Evolutionary conservation across 2,797 vertebrate genomes (phyloP).

Genomic region (Fringilla coelebs): DNA sequence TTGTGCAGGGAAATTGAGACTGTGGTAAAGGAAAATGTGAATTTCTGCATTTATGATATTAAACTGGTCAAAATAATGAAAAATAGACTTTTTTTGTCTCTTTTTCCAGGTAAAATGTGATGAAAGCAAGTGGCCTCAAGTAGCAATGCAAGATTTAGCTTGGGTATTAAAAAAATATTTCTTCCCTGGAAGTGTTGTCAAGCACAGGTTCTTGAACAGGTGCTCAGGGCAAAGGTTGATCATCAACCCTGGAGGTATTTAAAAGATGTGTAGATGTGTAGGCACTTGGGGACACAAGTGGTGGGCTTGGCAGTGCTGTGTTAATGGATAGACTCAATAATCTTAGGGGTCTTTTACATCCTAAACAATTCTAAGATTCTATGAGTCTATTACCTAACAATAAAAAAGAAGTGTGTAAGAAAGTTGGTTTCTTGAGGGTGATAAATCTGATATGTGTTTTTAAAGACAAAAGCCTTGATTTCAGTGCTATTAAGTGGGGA

Average conservation of each 20-base stretch:
- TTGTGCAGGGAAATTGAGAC: neutral
- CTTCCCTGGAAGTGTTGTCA: neutral
- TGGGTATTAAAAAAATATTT: neutral
- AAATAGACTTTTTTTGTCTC: neutral
- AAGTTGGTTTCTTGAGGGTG: neutral
- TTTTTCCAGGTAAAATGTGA: neutral
- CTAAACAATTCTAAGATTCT: neutral
- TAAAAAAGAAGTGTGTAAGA: neutral
- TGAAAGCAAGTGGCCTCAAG: neutral
- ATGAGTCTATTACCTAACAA: neutral
- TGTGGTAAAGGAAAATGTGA: neutral
- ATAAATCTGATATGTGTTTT: neutral
- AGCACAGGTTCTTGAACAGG: neutral
- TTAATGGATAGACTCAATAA: neutral
- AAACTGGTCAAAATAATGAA: neutral
- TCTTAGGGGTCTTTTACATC: neutral
- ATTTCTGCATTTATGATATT: neutral
- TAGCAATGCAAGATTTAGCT: neutral
- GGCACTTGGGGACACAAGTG: neutral
- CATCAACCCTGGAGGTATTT: neutral
- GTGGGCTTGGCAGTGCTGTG: neutral
- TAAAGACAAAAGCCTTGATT: neutral
- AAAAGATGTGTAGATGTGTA: neutral
- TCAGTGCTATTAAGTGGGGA: neutral
- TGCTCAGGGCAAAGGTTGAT: too few species aligned